Evolutionary conservation across 1,140 invertebrate genomes (phyloP).

Genomic region (Marisa cornuarietis): DNA sequence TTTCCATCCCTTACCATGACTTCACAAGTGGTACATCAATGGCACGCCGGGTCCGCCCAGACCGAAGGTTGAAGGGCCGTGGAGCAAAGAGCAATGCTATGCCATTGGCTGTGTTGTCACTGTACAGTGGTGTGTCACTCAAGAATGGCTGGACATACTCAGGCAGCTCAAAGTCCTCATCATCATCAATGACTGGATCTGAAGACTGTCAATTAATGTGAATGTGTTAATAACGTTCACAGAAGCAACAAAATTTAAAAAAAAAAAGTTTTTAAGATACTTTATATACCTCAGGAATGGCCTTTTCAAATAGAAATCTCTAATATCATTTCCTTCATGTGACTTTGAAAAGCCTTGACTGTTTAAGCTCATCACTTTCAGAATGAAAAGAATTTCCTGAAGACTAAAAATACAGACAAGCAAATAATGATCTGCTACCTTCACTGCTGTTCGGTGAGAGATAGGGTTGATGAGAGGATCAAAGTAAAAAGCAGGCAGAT

Average conservation of each 20-base stretch:
- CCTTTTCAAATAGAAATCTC: too few relatives aligned
- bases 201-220: constrained; percentile 54
- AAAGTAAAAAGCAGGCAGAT: constrained; percentile 99
- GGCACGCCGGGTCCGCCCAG: constrained; percentile 82
- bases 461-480: constrained; percentile 99
- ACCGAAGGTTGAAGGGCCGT: constrained; percentile 95
- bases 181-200: constrained; percentile 88
- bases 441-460: constrained; percentile 90
- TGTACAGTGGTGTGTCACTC: constrained; percentile 94
- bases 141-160: constrained; percentile 92
- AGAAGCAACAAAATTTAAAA: background rate
- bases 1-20: constrained; percentile 81
- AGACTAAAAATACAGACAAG: background rate
- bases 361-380: too few relatives aligned
- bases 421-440: constrained; percentile 63
- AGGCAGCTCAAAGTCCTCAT: constrained; percentile 93
- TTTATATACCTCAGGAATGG: too few relatives aligned
- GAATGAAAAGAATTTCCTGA: background rate
- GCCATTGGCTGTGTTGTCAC: constrained; percentile 98
- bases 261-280: too few relatives aligned
- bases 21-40: constrained; percentile 98
- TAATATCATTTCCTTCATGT: too few relatives aligned
- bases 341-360: too few relatives aligned
- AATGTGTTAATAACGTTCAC: background rate
- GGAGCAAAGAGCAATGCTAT: constrained; percentile 99